A percentile compares a stretch with the other conserved stretches of the same genome.
These are phyloP conservation scores for Leptinotarsa juncta DNA, from an alignment of 2,888 invertebrate genomes.

Conservation along the genomic window DNA sequence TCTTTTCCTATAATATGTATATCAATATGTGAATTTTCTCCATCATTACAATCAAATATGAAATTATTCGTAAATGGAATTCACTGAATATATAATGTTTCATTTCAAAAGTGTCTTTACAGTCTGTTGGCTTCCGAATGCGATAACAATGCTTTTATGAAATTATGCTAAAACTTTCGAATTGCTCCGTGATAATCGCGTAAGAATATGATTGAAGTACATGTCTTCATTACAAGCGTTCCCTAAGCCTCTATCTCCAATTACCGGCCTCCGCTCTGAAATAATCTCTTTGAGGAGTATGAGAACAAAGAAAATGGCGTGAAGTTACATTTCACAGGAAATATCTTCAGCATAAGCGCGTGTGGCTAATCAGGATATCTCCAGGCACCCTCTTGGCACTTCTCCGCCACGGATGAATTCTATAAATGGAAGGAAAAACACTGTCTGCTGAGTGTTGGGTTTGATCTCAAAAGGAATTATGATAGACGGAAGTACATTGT, in stretches of 20 bases:
- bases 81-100: no score
- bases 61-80: no score
- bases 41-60: no score
- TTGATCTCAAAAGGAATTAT: no score
- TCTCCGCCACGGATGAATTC: not conserved
- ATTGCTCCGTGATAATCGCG: not conserved
- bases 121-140: not conserved
- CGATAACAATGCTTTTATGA: not conserved
- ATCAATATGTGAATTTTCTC: no score
- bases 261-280: constrained; percentile 9
- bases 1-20: no score
- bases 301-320: constrained; percentile 13
- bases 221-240: constrained; percentile 8
- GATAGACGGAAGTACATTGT: no score
- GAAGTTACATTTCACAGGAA: constrained; percentile 8
- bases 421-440: not conserved
- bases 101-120: not conserved
- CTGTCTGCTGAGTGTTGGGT: not conserved
- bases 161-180: constrained; percentile 1
- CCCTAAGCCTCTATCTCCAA: constrained; percentile 20
- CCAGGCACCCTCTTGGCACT: constrained; percentile 5
- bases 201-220: constrained; percentile 10
- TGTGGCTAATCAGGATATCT: constrained; percentile 23
- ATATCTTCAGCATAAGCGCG: constrained; percentile 17
- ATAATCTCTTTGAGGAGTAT: constrained; percentile 15